These are phyloP conservation scores for Aplysina aerophoba DNA, from an alignment of 37 sponge, comb jelly and placozoan species.

Conservation along the genomic window DNA sequence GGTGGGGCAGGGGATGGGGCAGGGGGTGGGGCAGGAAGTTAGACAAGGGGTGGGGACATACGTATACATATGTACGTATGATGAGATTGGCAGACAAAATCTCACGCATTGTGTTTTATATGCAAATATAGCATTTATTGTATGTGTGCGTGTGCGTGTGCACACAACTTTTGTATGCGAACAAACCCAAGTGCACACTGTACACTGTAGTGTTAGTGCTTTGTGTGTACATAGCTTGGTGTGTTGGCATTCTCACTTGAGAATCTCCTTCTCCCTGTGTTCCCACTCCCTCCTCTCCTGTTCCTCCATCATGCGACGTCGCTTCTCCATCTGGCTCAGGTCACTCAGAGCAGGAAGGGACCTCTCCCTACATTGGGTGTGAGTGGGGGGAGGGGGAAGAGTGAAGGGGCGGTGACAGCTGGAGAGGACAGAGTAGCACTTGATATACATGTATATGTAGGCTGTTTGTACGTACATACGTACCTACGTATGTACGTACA, in stretches of 20 bases:
- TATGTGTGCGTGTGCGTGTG: slow-evolving; percentile 1
- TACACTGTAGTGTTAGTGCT: not conserved
- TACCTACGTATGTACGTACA: not conserved
- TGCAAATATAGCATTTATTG: not conserved
- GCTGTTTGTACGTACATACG: not conserved
- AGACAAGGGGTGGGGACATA: not conserved
- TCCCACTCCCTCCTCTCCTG: slow-evolving; percentile 97
- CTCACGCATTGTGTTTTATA: no score
- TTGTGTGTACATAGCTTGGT: no score
- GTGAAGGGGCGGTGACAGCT: not conserved
- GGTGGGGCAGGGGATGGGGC: not conserved
- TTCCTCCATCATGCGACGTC: slow-evolving; percentile 95
- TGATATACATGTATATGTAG: not conserved
- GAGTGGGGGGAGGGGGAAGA: not conserved
- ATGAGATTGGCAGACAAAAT: no score
- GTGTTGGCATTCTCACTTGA: slow-evolving; percentile 55
- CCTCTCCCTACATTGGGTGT: slow-evolving; percentile 56
- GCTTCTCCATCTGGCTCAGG: slow-evolving; percentile 70
- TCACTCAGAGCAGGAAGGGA: slow-evolving; percentile 87
- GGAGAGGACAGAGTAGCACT: no score
- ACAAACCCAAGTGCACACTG: no score
- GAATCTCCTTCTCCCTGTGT: slow-evolving; percentile 86
- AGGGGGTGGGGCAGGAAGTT: not conserved
- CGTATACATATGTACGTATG: slow-evolving; percentile 11
- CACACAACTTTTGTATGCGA: not conserved